phyloP scores from a whole-genome alignment of 1,140 invertebrate species.

The Formica exsecta region DNA sequence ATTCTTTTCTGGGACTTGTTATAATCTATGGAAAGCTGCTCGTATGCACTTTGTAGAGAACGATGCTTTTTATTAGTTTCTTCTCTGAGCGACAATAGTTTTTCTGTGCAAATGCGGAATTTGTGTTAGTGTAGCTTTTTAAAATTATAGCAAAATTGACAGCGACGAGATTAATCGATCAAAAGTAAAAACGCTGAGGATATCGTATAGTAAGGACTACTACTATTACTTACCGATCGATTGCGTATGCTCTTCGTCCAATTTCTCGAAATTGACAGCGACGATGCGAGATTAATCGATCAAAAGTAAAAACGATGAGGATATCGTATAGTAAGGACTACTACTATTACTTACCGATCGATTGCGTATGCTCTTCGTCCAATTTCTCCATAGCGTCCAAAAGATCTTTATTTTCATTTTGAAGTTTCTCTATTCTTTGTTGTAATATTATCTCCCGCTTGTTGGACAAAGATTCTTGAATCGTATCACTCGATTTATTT shows the following conservation, averaged over 20 bases:
- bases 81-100: constrained; percentile 88
- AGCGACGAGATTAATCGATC: neutral
- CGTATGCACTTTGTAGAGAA: constrained; percentile 82
- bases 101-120: constrained; percentile 81
- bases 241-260: constrained; percentile 91
- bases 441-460: constrained; percentile 79
- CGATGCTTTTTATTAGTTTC: constrained; percentile 88
- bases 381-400: constrained; percentile 90
- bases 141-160: neutral
- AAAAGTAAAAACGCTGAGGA: neutral
- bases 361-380: constrained; percentile 90
- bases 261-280: constrained; percentile 87
- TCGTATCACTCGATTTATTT: constrained; percentile 63
- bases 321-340: neutral
- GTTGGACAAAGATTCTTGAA: constrained; percentile 64
- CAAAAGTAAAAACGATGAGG: neutral
- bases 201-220: neutral
- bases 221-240: constrained; percentile 86
- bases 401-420: constrained; percentile 87
- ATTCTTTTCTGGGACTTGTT: constrained; percentile 79
- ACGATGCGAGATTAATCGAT: neutral
- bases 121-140: neutral
- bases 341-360: constrained; percentile 85
- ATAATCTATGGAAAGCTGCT: constrained; percentile 82
- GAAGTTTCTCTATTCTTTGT: constrained; percentile 84